A percentile compares a stretch with the other conserved stretches of the same genome.
Conservation (phyloP, 2,888 invertebrate species). For the Leucoptera coffeella region DNA sequence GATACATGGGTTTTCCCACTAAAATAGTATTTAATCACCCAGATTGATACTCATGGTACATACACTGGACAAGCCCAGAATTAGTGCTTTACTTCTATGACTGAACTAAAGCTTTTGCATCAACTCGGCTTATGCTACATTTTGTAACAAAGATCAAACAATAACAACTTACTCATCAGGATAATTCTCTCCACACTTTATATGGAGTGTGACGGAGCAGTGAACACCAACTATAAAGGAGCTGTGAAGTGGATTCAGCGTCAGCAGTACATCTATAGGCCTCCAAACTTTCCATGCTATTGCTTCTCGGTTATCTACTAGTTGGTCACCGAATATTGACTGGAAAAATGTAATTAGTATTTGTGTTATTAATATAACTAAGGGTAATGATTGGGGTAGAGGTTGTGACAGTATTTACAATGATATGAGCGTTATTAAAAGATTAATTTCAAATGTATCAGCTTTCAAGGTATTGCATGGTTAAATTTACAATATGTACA, state of each 20-base stretch:
- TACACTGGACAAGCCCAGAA: too few species aligned
- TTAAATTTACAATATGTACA: too few species aligned
- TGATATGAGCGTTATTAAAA: too few species aligned
- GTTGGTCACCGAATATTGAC: slow-evolving; percentile 72
- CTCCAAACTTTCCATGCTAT: slow-evolving; percentile 61
- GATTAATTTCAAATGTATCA: too few species aligned
- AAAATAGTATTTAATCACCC: too few species aligned
- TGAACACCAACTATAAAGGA: slow-evolving; percentile 63
- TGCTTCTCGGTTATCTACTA: slow-evolving; percentile 58
- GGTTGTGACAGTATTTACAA: not conserved
- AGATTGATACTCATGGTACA: too few species aligned
- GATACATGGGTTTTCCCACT: too few species aligned
- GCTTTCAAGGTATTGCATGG: too few species aligned
- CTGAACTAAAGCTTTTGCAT: too few species aligned
- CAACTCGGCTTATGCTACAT: too few species aligned
- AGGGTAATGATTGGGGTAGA: not conserved
- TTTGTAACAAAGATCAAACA: too few species aligned
- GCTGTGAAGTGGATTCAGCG: slow-evolving; percentile 70
- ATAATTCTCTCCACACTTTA: slow-evolving; percentile 70
- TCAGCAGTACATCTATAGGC: slow-evolving; percentile 68
- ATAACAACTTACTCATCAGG: slow-evolving; percentile 65
- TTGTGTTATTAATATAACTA: not conserved
- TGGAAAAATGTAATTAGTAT: slow-evolving; percentile 15
- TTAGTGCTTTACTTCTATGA: too few species aligned
- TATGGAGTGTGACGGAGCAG: slow-evolving; percentile 68